phyloP scores from a whole-genome alignment of 2,888 invertebrate genomes.

The Lithodes maja region DNA sequence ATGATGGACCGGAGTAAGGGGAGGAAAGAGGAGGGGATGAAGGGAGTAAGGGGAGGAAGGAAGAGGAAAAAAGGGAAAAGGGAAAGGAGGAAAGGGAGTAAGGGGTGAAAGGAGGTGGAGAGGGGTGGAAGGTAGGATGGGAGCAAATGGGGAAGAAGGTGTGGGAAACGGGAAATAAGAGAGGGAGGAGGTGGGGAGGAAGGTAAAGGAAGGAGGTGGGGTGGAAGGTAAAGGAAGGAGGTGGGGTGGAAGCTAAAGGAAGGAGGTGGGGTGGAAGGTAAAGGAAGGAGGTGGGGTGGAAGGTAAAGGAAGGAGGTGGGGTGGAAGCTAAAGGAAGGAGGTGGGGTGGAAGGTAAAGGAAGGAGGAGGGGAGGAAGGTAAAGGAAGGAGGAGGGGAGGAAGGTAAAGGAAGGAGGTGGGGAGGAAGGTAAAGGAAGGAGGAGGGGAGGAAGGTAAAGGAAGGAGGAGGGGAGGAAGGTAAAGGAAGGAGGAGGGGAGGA shows the following conservation, averaged over 20 bases:
- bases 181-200: neutral
- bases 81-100: neutral
- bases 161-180: neutral
- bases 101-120: neutral
- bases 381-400: neutral
- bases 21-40: neutral
- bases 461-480: neutral
- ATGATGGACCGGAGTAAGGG: neutral
- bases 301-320: neutral
- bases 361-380: neutral
- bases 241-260: neutral
- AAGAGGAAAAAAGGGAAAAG: neutral
- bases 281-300: neutral
- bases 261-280: neutral
- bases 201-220: neutral
- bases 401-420: too few relatives aligned
- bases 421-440: neutral
- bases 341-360: neutral
- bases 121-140: neutral
- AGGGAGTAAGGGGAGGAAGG: too few relatives aligned
- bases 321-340: neutral
- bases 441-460: neutral
- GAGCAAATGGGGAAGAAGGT: neutral
- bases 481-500: neutral
- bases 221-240: neutral